Base-by-base conservation (phyloP, 2,888 invertebrate genomes). In the Eupelmus urozonus region DNA sequence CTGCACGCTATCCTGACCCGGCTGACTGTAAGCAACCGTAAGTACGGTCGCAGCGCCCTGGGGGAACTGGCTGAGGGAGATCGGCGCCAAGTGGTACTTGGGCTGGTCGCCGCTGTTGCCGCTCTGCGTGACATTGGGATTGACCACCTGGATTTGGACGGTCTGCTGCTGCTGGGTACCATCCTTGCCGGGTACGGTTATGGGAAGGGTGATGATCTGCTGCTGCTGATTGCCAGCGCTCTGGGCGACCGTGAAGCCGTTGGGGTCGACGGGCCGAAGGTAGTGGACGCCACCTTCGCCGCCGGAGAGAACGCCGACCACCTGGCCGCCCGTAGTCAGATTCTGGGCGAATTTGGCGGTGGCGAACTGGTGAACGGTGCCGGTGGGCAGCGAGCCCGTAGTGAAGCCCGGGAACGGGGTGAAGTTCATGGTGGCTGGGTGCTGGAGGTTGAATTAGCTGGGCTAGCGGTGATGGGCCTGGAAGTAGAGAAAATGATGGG, bases 251-350 rank as follows among this genome's bases (percentile, higher is more conserved):
- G 89, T 85, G 83, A 91, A 87, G 77, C 89, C 86, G 83, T 91
- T 92, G 0, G 92, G 91, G 83, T 93, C 93, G 57, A 93, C 90
- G 0, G 93, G 93, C 65, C 95, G 92, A 82, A 95, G 91, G 87
- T 95, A 95, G 87, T 95, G 95, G 57, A 95, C 93, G 4, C 94
- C 94, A 40, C 94, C 95, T 83, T 94, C 94, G 82, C 94, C 93
- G 16, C 92, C 92, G 71, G 93, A 93, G 11, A 95, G 90, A 83
- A 95, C 93, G 1, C 94, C 93, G 29, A 95, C 94, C 62, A 95
- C 93, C 90, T 94, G 94, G 72, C 93, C 93, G 76, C 93, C 90
- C 4, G 94, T 92, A 0, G 93, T 92, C 84, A 93, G 92, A 87
- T 94, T 94, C 88, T 95, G 95, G 65, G 95, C 91, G 79, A 93